A percentile compares a stretch with the other conserved stretches of the same genome.
Conservation (phyloP, 1,140 invertebrate species). For the Procambarus clarkii region DNA sequence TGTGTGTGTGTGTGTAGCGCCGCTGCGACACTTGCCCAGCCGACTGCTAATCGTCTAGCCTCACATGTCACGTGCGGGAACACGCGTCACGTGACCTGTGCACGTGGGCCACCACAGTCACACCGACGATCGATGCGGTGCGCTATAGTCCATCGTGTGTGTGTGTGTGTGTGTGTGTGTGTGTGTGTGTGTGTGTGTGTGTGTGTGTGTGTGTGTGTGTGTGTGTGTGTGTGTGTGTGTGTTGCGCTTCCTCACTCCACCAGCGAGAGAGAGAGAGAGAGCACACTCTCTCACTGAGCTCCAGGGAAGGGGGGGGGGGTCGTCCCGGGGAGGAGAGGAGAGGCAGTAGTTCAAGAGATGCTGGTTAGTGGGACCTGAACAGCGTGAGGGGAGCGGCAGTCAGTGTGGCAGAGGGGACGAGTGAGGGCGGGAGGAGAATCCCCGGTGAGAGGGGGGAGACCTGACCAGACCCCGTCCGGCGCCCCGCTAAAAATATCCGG, state of each 20-base stretch:
- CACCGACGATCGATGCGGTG: background rate
- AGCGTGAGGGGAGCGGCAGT: background rate
- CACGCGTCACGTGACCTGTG: constrained; percentile 29
- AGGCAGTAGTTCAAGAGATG: background rate
- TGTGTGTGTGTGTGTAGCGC: background rate
- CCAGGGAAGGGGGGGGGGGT: background rate
- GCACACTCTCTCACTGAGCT: too few relatives aligned
- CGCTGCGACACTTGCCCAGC: too few relatives aligned
- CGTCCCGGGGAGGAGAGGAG: background rate
- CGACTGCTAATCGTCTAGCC: background rate
- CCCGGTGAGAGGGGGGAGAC: too few relatives aligned
- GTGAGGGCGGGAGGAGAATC: too few relatives aligned
- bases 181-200: too few relatives aligned
- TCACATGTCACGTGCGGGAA: constrained; percentile 5
- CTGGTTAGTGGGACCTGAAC: background rate
- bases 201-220: too few relatives aligned
- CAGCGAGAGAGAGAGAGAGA: background rate
- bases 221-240: background rate
- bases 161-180: background rate
- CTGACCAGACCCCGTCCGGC: too few relatives aligned
- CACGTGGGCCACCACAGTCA: constrained; percentile 27
- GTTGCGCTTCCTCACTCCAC: background rate
- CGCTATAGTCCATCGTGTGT: background rate
- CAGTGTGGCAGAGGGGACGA: too few relatives aligned
- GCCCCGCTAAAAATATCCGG: too few relatives aligned